These are phyloP conservation scores for Aphelocoma coerulescens DNA, from an alignment of 2,113 vertebrate species.

Conservation along the genomic window DNA sequence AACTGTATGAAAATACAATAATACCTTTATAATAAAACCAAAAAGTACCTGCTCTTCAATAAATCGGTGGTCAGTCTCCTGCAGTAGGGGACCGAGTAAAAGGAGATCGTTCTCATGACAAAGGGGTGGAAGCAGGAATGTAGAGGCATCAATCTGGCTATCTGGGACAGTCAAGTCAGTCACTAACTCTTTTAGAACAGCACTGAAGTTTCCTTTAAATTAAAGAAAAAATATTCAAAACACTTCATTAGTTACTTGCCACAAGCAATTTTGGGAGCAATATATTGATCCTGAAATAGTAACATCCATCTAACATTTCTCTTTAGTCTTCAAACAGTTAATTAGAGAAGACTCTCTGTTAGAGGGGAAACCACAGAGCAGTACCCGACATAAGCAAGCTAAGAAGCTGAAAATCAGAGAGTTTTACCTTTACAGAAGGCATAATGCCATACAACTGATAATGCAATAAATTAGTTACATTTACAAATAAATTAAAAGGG, in stretches of 20 bases:
- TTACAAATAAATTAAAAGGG: neutral
- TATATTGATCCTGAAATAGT: neutral
- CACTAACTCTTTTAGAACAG: constrained; percentile 85
- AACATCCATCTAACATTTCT: neutral
- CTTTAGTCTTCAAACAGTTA: neutral
- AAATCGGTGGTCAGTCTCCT: constrained; percentile 81
- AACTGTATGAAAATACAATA: neutral
- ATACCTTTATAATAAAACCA: neutral
- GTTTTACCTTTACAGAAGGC: neutral
- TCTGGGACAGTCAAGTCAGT: constrained; percentile 82
- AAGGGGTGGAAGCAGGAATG: constrained; percentile 81
- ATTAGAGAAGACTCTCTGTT: neutral
- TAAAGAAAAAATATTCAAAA: neutral
- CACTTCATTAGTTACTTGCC: neutral
- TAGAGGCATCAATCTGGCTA: constrained; percentile 74
- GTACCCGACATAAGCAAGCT: neutral
- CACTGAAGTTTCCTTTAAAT: constrained; percentile 77
- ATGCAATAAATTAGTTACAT: neutral
- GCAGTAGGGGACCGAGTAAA: constrained; percentile 78
- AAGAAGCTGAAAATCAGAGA: neutral
- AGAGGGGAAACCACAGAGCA: neutral
- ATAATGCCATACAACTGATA: neutral
- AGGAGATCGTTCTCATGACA: constrained; percentile 84
- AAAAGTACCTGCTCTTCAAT: constrained; percentile 88
- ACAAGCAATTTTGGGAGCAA: neutral